A percentile compares a stretch with the other conserved stretches of the same genome.
These are phyloP conservation scores for Cryptomyrus ogoouensis DNA, from an alignment of 2,113 vertebrate genomes.

Conservation along the genomic window DNA sequence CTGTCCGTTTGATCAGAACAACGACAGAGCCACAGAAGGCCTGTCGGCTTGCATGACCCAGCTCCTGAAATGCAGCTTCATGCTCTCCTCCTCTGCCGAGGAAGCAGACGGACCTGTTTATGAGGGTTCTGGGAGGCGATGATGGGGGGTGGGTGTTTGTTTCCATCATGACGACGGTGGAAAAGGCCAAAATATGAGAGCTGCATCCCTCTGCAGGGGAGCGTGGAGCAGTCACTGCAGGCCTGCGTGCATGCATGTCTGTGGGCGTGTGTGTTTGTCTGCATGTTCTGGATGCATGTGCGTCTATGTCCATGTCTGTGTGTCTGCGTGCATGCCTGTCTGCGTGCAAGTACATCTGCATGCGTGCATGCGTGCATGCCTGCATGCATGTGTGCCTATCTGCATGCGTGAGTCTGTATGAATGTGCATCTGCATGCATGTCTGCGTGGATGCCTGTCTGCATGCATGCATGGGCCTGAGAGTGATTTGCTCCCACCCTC, in stretches of 20 bases:
- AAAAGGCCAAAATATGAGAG: conserved; percentile 26
- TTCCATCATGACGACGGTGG: neutral
- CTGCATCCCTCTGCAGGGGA: neutral
- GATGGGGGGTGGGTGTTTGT: conserved; percentile 6
- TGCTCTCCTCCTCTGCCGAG: neutral
- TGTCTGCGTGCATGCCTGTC: neutral
- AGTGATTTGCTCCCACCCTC: neutral
- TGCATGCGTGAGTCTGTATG: too few species aligned
- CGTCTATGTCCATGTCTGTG: too few species aligned
- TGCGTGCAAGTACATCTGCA: too few species aligned
- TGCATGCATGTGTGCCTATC: neutral
- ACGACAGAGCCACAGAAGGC: neutral
- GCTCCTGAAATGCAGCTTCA: too few species aligned
- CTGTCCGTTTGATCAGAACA: neutral
- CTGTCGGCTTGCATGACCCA: too few species aligned
- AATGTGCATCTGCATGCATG: neutral
- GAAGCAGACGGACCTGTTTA: neutral
- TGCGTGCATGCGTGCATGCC: neutral
- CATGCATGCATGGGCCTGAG: neutral
- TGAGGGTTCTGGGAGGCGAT: neutral
- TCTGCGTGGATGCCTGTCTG: too few species aligned
- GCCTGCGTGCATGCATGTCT: neutral
- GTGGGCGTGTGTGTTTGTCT: neutral
- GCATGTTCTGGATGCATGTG: too few species aligned
- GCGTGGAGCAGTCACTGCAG: neutral